Evolutionary conservation across 2,888 invertebrate species (phyloP).

Genomic region (Lycaena phlaeas): DNA sequence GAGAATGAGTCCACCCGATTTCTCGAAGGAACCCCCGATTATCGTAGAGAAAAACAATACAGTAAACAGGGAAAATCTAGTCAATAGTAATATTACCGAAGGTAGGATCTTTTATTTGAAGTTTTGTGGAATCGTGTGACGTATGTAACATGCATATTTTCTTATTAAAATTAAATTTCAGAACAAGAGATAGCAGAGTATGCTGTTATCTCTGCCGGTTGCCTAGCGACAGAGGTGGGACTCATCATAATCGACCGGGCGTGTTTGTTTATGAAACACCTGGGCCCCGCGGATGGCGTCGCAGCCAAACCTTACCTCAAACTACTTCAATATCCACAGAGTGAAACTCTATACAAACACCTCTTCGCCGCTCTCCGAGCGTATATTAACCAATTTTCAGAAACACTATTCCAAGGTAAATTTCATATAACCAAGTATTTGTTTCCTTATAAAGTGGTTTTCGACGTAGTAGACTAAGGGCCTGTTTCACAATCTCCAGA

Average conservation of each 20-base stretch:
- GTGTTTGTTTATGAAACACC: slow-evolving; percentile 87
- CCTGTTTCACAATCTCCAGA: too few species aligned
- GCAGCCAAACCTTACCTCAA: slow-evolving; percentile 89
- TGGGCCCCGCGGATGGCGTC: slow-evolving; percentile 84
- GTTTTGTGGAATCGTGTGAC: too few species aligned
- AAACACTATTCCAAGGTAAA: slow-evolving; percentile 85
- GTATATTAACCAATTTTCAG: slow-evolving; percentile 92
- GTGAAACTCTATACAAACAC: slow-evolving; percentile 91
- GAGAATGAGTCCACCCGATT: slow-evolving; percentile 86
- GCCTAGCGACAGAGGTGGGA: slow-evolving; percentile 90
- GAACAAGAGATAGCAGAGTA: slow-evolving; percentile 61
- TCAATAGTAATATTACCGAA: slow-evolving; percentile 47
- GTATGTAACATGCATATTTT: too few species aligned
- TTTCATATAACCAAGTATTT: too few species aligned
- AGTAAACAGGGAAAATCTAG: slow-evolving; percentile 76
- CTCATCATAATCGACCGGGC: slow-evolving; percentile 89
- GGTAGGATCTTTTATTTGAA: too few species aligned
- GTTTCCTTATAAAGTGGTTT: too few species aligned
- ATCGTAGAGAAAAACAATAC: slow-evolving; percentile 70
- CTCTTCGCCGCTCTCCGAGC: slow-evolving; percentile 93
- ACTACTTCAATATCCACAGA: slow-evolving; percentile 91
- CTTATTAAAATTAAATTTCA: too few species aligned
- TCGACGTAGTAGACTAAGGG: too few species aligned
- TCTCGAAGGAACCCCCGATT: slow-evolving; percentile 75
- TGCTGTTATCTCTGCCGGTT: slow-evolving; percentile 53